Percentiles rank a stretch among this genome's conserved stretches.
Evolutionary conservation across 2,113 vertebrate species (phyloP).

Genomic region (Centropus bengalensis): DNA sequence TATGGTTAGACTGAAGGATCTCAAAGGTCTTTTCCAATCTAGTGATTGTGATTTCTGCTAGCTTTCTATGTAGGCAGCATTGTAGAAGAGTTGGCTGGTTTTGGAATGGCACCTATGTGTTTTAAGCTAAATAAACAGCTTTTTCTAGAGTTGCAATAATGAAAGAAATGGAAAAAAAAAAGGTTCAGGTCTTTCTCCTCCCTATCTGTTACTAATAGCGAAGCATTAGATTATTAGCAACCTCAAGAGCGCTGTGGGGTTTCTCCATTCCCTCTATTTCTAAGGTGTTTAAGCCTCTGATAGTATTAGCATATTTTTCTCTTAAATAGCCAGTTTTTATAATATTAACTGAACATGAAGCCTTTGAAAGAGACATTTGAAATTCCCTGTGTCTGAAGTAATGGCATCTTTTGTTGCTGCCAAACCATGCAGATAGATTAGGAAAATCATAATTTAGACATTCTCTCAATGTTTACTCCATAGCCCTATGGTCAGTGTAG

Average conservation of each 20-base stretch:
- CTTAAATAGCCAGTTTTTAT: background rate
- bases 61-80: rapidly evolving
- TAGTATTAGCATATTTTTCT: background rate
- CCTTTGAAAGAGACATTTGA: background rate
- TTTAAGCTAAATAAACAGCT: background rate
- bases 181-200: background rate
- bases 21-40: too few species aligned
- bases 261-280: background rate
- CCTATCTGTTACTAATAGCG: background rate
- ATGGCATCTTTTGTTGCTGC: background rate
- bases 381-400: background rate
- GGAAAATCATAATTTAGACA: background rate
- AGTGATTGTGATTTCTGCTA: background rate
- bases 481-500: background rate
- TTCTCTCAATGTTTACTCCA: background rate
- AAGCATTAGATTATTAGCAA: background rate
- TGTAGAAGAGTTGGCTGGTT: background rate
- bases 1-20: too few species aligned
- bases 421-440: background rate
- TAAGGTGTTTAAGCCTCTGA: background rate
- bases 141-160: background rate
- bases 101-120: background rate
- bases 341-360: background rate
- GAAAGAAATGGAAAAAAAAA: background rate
- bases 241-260: background rate